Conservation (phyloP, 2,113 vertebrate species). For the Callipepla squamata region DNA sequence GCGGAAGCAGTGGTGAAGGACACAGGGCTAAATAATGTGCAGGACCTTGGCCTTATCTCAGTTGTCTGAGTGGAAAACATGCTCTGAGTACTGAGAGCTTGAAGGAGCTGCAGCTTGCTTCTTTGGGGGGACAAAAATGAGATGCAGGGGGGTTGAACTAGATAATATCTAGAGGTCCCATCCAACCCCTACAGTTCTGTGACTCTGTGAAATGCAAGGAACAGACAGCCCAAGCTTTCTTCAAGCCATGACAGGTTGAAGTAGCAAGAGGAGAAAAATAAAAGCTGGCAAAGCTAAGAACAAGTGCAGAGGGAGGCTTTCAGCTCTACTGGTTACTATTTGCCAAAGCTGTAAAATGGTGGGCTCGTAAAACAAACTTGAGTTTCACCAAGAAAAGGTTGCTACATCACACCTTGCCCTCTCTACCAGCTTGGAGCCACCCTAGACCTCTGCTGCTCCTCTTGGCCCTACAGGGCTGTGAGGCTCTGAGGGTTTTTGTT, state of each 20-base stretch:
- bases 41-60: neutral
- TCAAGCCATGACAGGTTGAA: neutral
- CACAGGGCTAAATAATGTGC: neutral
- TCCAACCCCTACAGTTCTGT: no score
- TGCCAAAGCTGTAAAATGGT: neutral
- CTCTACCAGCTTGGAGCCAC: no score
- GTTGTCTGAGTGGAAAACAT: neutral
- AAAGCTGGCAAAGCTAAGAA: neutral
- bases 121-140: neutral
- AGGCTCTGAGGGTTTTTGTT: neutral
- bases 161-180: no score
- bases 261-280: neutral
- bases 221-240: neutral
- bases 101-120: neutral
- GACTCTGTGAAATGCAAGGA: no score
- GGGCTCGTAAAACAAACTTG: fast-evolving
- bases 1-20: neutral
- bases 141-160: no score
- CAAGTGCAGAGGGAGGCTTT: neutral
- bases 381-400: fast-evolving
- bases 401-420: neutral
- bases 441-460: neutral
- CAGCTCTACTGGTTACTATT: neutral
- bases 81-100: neutral
- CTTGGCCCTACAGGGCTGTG: neutral